phyloP scores from a whole-genome alignment of 2,797 vertebrate species.

The Poecilia wingei region DNA sequence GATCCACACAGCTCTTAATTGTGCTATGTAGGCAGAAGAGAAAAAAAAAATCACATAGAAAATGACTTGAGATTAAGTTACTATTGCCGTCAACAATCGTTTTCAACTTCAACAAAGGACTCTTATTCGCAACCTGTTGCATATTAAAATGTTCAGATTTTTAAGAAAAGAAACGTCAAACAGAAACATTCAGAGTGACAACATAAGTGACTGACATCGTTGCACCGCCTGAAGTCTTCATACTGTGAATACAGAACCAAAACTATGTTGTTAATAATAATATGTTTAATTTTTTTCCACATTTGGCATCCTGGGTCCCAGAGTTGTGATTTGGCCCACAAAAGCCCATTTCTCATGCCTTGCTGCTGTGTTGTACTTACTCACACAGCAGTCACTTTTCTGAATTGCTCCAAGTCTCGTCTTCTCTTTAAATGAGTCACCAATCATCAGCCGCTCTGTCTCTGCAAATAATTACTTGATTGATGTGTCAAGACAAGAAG shows the following conservation, averaged over 20 bases:
- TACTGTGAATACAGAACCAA: neutral
- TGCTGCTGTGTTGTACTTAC: neutral
- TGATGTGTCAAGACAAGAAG: slow-evolving; percentile 51
- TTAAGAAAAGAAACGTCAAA: neutral
- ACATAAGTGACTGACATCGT: neutral
- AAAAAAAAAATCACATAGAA: neutral
- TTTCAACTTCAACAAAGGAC: neutral
- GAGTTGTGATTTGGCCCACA: neutral
- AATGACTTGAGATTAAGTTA: neutral
- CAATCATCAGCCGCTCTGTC: slow-evolving; percentile 26
- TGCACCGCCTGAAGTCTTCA: neutral
- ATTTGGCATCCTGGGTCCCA: neutral
- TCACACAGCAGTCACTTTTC: slow-evolving; percentile 7
- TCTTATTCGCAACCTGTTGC: neutral
- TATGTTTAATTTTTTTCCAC: neutral
- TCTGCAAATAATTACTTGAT: slow-evolving; percentile 42
- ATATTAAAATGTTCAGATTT: neutral
- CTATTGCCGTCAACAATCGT: neutral
- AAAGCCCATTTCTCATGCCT: neutral
- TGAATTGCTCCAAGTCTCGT: slow-evolving; percentile 15
- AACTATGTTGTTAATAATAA: neutral
- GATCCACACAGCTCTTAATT: neutral
- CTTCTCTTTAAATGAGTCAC: slow-evolving; percentile 38
- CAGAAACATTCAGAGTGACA: neutral
- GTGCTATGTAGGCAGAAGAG: neutral